phyloP scores from a whole-genome alignment of 2,113 vertebrate species.

The Calyptommatus sinebrachiatus region DNA sequence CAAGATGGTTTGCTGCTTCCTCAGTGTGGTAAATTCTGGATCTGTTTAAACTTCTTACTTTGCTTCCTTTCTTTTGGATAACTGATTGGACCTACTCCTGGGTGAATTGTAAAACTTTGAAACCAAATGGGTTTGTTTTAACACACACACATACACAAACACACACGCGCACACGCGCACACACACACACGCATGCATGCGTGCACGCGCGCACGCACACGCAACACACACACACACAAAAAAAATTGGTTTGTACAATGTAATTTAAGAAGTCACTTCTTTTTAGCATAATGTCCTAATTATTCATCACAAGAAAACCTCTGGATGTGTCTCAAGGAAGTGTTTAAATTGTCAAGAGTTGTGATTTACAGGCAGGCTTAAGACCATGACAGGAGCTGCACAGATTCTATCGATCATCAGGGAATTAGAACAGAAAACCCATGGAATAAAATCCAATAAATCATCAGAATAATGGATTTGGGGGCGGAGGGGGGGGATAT shows the following conservation, averaged over 20 bases:
- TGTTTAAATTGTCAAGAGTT: conserved; percentile 25
- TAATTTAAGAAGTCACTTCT: conserved; percentile 26
- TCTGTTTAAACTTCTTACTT: neutral
- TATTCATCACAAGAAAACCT: conserved; percentile 10
- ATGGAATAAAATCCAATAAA: conserved; percentile 6
- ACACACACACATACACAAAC: conserved; percentile 5
- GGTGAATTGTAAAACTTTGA: neutral
- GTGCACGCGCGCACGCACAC: too few relatives aligned
- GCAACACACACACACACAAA: too few relatives aligned
- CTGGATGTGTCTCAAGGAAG: conserved; percentile 10
- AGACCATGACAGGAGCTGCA: conserved; percentile 11
- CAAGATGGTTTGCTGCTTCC: neutral
- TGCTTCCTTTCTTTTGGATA: neutral
- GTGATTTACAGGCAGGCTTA: conserved; percentile 17
- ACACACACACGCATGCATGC: too few relatives aligned
- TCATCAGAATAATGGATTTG: neutral
- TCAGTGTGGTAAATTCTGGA: neutral
- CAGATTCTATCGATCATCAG: neutral
- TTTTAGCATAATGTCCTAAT: conserved; percentile 23
- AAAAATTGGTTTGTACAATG: neutral
- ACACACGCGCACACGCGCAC: too few relatives aligned
- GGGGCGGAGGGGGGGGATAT: too few relatives aligned
- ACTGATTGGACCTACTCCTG: neutral
- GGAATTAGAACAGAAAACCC: neutral
- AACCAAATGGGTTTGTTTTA: conserved; percentile 22